Evolutionary conservation across 2,888 invertebrate genomes (phyloP).

Genomic region (Synergus gifuensis): DNA sequence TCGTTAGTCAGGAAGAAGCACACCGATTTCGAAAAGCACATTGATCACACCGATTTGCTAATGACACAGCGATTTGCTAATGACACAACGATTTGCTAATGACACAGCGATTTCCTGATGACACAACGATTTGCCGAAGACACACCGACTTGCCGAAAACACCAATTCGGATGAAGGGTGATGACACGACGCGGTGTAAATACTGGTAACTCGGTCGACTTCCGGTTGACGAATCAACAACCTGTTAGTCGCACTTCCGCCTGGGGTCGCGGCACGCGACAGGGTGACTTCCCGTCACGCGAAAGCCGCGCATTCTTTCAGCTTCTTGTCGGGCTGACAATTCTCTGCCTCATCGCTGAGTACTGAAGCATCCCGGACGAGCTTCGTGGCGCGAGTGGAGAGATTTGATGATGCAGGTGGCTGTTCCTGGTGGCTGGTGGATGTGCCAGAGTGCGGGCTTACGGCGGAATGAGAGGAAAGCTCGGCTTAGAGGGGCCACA

Average conservation of each 20-base stretch:
- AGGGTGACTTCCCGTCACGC: conserved; percentile 45
- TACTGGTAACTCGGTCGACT: conserved; percentile 29
- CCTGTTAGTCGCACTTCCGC: conserved; percentile 56
- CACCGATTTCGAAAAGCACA: background rate
- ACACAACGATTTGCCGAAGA: too few species aligned
- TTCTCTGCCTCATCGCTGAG: conserved; percentile 24
- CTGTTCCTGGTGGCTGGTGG: conserved; percentile 61
- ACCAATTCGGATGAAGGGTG: background rate
- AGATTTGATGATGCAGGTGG: conserved; percentile 54
- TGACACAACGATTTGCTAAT: too few species aligned
- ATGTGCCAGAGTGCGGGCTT: conserved; percentile 72
- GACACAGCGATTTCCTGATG: too few species aligned
- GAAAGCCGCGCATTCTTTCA: conserved; percentile 39
- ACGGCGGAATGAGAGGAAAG: conserved; percentile 74
- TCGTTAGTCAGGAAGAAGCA: background rate
- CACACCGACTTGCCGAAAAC: background rate
- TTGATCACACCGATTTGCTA: too few species aligned
- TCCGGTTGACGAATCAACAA: conserved; percentile 49
- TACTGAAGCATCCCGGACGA: conserved; percentile 39
- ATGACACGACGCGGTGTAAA: background rate
- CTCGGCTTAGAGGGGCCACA: conserved; percentile 69
- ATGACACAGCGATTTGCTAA: too few species aligned
- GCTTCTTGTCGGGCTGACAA: conserved; percentile 26
- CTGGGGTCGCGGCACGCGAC: conserved; percentile 41
- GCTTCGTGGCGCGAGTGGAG: conserved; percentile 44